These are phyloP conservation scores for Sarcophaga caerulescens DNA, from an alignment of 2,888 invertebrate species.

Conservation along the genomic window DNA sequence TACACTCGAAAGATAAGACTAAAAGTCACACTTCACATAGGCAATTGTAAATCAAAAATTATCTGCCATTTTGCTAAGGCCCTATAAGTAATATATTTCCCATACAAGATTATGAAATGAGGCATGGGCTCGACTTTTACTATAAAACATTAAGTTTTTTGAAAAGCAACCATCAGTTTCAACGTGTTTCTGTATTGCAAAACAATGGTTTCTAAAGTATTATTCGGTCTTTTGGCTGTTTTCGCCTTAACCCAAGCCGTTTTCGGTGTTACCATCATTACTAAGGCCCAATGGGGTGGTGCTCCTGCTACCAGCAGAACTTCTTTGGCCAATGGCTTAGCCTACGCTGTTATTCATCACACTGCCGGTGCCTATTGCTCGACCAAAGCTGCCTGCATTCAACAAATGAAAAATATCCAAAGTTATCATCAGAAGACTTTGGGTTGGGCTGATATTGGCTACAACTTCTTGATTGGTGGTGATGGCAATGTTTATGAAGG, in stretches of 20 bases:
- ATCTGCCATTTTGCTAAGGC: no score
- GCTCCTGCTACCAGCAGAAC: slow-evolving; percentile 70
- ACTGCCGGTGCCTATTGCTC: slow-evolving; percentile 64
- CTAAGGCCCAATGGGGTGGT: slow-evolving; percentile 76
- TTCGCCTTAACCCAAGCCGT: slow-evolving; percentile 67
- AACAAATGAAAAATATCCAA: slow-evolving; percentile 70
- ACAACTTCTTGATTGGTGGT: slow-evolving; percentile 77
- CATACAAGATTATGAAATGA: no score
- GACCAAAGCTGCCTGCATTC: slow-evolving; percentile 73
- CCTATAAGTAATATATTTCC: no score
- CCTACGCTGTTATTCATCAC: slow-evolving; percentile 74
- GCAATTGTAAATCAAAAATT: no score
- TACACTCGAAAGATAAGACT: no score
- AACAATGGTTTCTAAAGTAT: no score
- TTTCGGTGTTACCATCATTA: slow-evolving; percentile 72
- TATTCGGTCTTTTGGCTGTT: no score
- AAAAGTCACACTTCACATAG: no score
- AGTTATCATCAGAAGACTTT: slow-evolving; percentile 76
- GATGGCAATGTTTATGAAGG: slow-evolving; percentile 79
- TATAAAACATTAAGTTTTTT: no score
- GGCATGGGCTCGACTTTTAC: no score
- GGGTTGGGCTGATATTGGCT: slow-evolving; percentile 78
- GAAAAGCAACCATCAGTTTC: no score
- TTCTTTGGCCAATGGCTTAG: slow-evolving; percentile 70
- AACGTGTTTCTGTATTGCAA: no score